phyloP scores from a whole-genome alignment of 2,113 vertebrate species.

The Antechinus stuartii region DNA sequence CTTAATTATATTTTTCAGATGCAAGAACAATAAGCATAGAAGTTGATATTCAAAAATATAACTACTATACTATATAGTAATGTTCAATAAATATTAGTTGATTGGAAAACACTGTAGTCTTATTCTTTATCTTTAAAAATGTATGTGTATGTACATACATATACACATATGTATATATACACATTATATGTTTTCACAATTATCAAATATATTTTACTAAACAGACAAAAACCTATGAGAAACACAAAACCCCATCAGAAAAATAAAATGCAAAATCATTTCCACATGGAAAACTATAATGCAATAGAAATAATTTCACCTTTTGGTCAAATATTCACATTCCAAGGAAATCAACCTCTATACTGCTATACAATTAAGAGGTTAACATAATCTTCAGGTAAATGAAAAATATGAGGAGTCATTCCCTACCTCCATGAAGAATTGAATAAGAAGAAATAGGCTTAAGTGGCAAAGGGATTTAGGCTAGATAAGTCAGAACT shows the following conservation, averaged over 20 bases:
- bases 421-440: background rate
- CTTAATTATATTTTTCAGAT: background rate
- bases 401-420: fast-evolving
- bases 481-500: background rate
- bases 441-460: background rate
- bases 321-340: background rate
- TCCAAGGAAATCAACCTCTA: background rate
- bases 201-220: background rate
- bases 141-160: too few species aligned
- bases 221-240: background rate
- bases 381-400: background rate
- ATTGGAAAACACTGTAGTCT: background rate
- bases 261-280: background rate
- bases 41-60: background rate
- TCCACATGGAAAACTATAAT: background rate
- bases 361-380: background rate
- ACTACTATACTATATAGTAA: background rate
- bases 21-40: background rate
- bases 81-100: background rate
- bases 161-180: background rate
- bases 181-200: background rate
- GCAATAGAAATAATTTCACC: fast-evolving
- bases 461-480: background rate
- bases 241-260: background rate
- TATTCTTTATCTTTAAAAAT: background rate